Base-by-base conservation (phyloP, 2,797 vertebrate genomes). In the Brachyalestes nurse region DNA sequence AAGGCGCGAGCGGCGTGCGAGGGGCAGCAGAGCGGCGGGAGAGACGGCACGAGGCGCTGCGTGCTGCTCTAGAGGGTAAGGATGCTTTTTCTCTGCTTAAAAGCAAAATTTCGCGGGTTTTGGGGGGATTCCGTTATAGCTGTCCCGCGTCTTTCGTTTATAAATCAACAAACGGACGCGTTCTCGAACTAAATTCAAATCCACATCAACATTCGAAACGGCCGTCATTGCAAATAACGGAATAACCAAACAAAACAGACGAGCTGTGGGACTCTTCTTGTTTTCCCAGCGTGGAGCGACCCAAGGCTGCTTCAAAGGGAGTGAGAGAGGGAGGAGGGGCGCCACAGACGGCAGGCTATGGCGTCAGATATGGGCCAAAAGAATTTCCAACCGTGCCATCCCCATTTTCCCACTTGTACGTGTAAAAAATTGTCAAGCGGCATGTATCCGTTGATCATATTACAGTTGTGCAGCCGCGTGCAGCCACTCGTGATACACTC, bases 11-110 rank as follows among this genome's bases (percentile, higher is more conserved):
- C 69, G 75, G 72, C 79, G 81, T 76, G 83, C 45, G 61, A 75
- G 75, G 72, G 38, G 71, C 79, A 28, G 45, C 61, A 76, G 53
- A 81, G 55, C 71, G 72, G 84, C 66, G 72, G 49, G 66, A 83
- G 57, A 78, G 72, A 70, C 73, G 12, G 78, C 85, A 19, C 73
- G 82, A 82, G 64, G 81, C 78, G 49, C 72, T 64, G 77, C 65
- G 78, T 62, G 80, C 70, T 72, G 69, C 58, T 82, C 19, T 4
- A 6, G 23, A 5, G 8, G 81, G 81, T 82, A 78, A 82, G 80
- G 42, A 47, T n/a, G 28, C 34, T 51, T 75, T 19, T 28, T 45
- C 61, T 28, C 17, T 16, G 17, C 42, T 42, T 58, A 16, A 16
- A 49, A 23, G 4, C 9, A 2, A 7, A 34, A 34, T 34, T 34